phyloP scores from a whole-genome alignment of 2,797 vertebrate species.

The Aythya fuligula region DNA sequence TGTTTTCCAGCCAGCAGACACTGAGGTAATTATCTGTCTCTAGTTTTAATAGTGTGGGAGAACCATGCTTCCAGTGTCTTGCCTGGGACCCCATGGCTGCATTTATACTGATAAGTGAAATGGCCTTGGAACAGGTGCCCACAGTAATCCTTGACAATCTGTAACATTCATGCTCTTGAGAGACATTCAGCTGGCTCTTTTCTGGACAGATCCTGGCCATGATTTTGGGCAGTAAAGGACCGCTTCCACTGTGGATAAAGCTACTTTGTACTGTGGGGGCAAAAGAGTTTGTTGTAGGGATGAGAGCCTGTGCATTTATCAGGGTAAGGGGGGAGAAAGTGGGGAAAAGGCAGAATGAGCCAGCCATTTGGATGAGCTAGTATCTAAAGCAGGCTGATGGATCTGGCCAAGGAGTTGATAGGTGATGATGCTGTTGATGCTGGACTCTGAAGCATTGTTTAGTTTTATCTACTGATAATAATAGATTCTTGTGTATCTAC shows the following conservation, averaged over 20 bases:
- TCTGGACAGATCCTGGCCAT: neutral
- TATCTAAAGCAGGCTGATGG: neutral
- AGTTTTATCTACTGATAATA: neutral
- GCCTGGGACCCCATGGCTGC: neutral
- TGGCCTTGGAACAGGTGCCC: neutral
- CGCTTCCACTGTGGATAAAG: neutral
- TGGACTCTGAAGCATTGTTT: neutral
- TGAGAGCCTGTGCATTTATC: neutral
- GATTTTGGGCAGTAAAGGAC: neutral
- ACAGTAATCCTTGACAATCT: neutral
- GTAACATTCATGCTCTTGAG: neutral
- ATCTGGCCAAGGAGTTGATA: neutral
- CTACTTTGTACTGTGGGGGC: fast-evolving
- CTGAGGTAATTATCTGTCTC: neutral
- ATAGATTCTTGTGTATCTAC: neutral
- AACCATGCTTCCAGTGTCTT: neutral
- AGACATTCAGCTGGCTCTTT: neutral
- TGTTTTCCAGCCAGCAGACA: neutral
- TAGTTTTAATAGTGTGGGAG: neutral
- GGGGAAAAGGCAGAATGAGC: neutral
- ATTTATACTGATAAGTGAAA: neutral
- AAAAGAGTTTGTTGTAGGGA: neutral
- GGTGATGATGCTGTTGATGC: neutral
- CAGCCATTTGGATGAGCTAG: neutral
- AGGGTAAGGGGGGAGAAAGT: neutral